These are phyloP conservation scores for Coelinius sp. DNA, from an alignment of 2,888 invertebrate genomes.

Conservation along the genomic window DNA sequence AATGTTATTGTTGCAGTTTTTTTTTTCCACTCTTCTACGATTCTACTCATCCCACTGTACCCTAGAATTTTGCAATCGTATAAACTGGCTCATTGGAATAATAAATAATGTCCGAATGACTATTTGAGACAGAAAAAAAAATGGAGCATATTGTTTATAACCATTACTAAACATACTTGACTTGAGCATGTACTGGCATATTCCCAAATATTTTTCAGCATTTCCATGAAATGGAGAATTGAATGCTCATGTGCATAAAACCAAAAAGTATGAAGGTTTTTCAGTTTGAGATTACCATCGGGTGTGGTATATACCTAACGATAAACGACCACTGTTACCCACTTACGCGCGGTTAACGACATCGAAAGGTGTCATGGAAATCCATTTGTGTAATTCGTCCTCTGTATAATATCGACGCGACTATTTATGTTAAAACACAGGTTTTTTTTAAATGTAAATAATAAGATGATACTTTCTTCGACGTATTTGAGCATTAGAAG, in stretches of 20 bases:
- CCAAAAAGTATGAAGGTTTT: neutral
- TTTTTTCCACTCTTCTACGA: neutral
- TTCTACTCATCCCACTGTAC: neutral
- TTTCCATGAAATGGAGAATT: neutral
- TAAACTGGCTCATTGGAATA: neutral
- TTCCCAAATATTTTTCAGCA: neutral
- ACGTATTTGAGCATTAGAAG: too few relatives aligned
- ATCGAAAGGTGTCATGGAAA: conserved; percentile 66
- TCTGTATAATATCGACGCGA: neutral
- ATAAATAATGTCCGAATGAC: too few relatives aligned
- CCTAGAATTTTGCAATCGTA: conserved; percentile 16
- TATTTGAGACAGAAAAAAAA: too few relatives aligned
- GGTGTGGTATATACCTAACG: neutral
- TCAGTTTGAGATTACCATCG: neutral
- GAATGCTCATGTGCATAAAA: neutral
- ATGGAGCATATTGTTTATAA: too few relatives aligned
- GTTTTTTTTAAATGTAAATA: neutral
- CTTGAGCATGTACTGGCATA: too few relatives aligned
- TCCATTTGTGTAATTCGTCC: conserved; percentile 59
- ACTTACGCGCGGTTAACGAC: conserved; percentile 61
- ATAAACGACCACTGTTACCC: conserved; percentile 21
- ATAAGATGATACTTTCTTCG: neutral
- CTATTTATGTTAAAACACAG: neutral
- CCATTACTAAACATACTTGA: too few relatives aligned
- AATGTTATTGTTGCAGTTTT: conserved; percentile 7